A percentile compares a stretch with the other conserved stretches of the same genome.
Conservation (phyloP, 1,140 invertebrate genomes). For the Eupeodes corollae region DNA sequence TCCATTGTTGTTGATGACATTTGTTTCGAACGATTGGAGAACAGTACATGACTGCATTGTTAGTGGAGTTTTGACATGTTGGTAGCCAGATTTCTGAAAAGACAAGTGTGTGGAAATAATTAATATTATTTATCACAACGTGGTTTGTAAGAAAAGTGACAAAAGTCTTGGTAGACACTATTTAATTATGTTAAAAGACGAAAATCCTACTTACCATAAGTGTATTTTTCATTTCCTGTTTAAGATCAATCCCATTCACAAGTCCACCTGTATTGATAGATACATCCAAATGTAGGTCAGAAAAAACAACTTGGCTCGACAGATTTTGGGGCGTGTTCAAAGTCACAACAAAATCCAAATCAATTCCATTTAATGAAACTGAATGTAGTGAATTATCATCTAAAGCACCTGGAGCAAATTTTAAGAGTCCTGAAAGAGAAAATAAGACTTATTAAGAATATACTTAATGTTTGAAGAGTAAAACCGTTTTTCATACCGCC, state of each 20-base stretch:
- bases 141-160: too few species aligned
- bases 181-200: too few species aligned
- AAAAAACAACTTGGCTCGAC: conserved; percentile 7
- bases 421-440: conserved; percentile 7
- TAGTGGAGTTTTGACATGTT: conserved; percentile 19
- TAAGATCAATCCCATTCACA: conserved; percentile 19
- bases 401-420: conserved; percentile 15
- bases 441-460: neutral
- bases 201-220: conserved; percentile 29
- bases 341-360: conserved; percentile 19
- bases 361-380: conserved; percentile 18
- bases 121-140: too few species aligned
- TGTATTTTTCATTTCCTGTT: conserved; percentile 23
- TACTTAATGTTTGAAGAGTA: neutral
- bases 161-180: too few species aligned
- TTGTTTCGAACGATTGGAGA: conserved; percentile 6
- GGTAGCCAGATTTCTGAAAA: conserved; percentile 15
- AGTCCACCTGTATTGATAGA: neutral
- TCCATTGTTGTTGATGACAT: conserved; percentile 15
- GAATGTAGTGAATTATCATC: conserved; percentile 17
- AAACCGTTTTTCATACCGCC: conserved; percentile 4
- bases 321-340: conserved; percentile 20
- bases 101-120: neutral
- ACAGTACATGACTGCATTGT: conserved; percentile 15
- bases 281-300: conserved; percentile 18